Evolutionary conservation across 2,797 vertebrate species (phyloP), one percentile per base, ranked within the genome.

Genomic region (Macrochelys suwanniensis): DNA sequence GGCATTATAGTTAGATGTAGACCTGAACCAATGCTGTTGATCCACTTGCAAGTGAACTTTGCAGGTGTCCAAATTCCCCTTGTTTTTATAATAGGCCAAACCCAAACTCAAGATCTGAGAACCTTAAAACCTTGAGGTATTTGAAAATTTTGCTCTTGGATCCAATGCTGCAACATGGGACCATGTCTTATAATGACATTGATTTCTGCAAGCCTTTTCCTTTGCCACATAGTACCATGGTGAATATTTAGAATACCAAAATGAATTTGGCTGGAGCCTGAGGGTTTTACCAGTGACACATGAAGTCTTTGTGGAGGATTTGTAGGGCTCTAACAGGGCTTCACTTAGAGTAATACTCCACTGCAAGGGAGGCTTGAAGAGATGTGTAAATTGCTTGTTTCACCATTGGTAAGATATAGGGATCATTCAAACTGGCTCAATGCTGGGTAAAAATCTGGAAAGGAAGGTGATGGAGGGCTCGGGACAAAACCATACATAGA

Each of bases 391-490:
- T 84, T 82, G 89, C 78, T 57, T 90, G 88, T 76, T 83, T 95
- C 50, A 16, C 47, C 93, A 85, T 82, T 93, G 74, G 82, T 79
- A 83, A 5, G 25, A 1, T 4, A 13, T 57, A 68, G 61, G 89
- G 3, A 12, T 82, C 45, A 59, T 81, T 76, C 85, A 89, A 85
- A 61, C 13, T 90, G 76, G 88, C 77, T 57, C 88, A 84, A 91
- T 89, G 77, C 79, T 1, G 53, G 59, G 54, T 13, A 90, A 96
- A 96, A 68, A 81, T 80, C 84, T 86, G 87, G 81, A 88, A 92
- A 92, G 76, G 85, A 79, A 91, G 37, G 8, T 25, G 77, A 92
- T 85, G 90, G 88, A 57, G 3, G 56, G 56, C 71, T 68, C 0
- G 50, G 80, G 92, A 87, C 50, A 85, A 74, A 54, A 23, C 89